Evolutionary conservation across 1,140 invertebrate genomes (phyloP).

Genomic region (Paracyclopina nana): DNA sequence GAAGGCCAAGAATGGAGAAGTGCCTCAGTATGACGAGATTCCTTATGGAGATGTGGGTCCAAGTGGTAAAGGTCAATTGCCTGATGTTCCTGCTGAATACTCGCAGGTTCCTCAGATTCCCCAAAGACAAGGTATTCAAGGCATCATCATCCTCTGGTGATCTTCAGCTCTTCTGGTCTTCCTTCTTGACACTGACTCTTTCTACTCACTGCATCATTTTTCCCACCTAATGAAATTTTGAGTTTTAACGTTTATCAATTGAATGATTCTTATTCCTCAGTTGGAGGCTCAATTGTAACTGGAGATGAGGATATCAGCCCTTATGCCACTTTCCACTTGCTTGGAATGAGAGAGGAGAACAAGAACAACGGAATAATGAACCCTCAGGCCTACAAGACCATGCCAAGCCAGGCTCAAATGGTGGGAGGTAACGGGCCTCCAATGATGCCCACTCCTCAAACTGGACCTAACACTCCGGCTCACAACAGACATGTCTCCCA

Average conservation of each 20-base stretch:
- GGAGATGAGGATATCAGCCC: slow-evolving; percentile 86
- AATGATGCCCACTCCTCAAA: background rate
- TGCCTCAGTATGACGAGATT: slow-evolving; percentile 13
- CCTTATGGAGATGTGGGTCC: slow-evolving; percentile 16
- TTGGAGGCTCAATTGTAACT: slow-evolving; percentile 27
- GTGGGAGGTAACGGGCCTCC: slow-evolving; percentile 28
- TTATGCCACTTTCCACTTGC: slow-evolving; percentile 76
- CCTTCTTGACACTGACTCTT: background rate
- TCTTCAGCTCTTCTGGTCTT: background rate
- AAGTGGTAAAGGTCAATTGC: slow-evolving; percentile 8
- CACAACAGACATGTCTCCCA: slow-evolving; percentile 13
- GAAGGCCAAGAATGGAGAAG: background rate
- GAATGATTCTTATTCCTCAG: background rate
- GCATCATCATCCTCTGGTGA: background rate
- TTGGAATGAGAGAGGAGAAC: slow-evolving; percentile 81
- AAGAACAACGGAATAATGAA: slow-evolving; percentile 51
- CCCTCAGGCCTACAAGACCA: slow-evolving; percentile 49
- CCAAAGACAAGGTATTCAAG: slow-evolving; percentile 15
- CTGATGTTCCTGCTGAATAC: slow-evolving; percentile 12
- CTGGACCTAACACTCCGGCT: slow-evolving; percentile 9
- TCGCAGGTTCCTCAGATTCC: slow-evolving; percentile 13
- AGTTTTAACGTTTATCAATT: background rate
- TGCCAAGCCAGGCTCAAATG: slow-evolving; percentile 54
- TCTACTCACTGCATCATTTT: background rate
- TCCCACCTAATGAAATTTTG: background rate